Evolutionary conservation across 2,888 invertebrate genomes (phyloP).

Genomic region (Endotricha flammealis): DNA sequence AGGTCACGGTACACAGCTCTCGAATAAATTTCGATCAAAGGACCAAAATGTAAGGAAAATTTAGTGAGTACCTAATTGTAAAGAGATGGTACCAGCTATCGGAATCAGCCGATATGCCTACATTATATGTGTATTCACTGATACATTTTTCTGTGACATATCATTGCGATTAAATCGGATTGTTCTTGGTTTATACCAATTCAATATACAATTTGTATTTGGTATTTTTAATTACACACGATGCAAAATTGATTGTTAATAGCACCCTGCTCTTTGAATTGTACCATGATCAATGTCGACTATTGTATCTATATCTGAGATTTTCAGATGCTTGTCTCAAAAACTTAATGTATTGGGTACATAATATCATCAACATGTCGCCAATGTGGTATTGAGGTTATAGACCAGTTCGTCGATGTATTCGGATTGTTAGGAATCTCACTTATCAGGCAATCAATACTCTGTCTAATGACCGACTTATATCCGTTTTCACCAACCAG

Average conservation of each 20-base stretch:
- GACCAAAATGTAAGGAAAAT: slow-evolving; percentile 33
- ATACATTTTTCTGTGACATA: slow-evolving; percentile 41
- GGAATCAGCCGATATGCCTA: slow-evolving; percentile 7
- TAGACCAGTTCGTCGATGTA: too few relatives aligned
- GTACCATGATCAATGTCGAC: slow-evolving; percentile 19
- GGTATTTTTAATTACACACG: slow-evolving; percentile 23
- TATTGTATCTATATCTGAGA: slow-evolving; percentile 13
- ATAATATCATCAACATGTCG: too few relatives aligned
- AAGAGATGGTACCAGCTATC: slow-evolving; percentile 16
- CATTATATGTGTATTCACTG: slow-evolving; percentile 16
- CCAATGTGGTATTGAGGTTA: too few relatives aligned
- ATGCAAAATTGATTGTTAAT: slow-evolving; percentile 36
- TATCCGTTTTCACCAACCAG: too few relatives aligned
- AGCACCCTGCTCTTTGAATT: slow-evolving; percentile 55
- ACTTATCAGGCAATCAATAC: too few relatives aligned
- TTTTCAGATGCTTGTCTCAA: slow-evolving; percentile 34
- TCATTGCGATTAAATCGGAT: slow-evolving; percentile 32
- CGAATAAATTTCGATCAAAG: slow-evolving; percentile 25
- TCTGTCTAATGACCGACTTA: too few relatives aligned
- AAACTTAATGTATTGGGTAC: slow-evolving; percentile 9
- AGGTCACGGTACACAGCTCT: slow-evolving; percentile 8
- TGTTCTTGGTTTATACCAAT: slow-evolving; percentile 19
- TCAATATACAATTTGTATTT: slow-evolving; percentile 20
- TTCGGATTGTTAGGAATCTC: too few relatives aligned
- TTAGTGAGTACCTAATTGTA: slow-evolving; percentile 24